Base-by-base conservation (phyloP, 2,797 vertebrate species). In the Podarcis siculus region DNA sequence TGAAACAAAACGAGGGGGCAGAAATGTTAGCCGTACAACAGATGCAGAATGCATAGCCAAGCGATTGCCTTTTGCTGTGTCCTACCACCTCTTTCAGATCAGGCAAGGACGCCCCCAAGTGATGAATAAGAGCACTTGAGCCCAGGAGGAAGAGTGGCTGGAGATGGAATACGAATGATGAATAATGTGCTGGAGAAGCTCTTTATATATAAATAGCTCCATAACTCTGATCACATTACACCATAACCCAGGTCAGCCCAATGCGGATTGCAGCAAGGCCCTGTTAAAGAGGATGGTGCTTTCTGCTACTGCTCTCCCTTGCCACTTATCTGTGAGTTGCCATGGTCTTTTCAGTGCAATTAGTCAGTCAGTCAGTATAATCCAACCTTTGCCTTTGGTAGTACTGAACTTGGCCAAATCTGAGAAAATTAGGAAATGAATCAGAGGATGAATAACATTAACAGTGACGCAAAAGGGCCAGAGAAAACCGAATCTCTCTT, bases 371-470 rank as follows among this genome's bases (percentile, higher is more conserved):
- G 39, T 88, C 73, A n/a, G 83, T 84, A 83, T 78, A 49, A 90
- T 92, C 80, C 88, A 6, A 4, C 42, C 87, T 85, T 80, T 86
- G 78, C 39, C 0, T 86, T 90, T 79, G 49, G 32, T 77, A 92
- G 61, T 30, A 82, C 86, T 55, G 89, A 89, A 73, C 75, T 89
- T 82, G 91, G 78, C 2, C 82, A 92, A 32, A 79, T 35, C 8
- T 25, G 75, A 58, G 71, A 86, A 93, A 91, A 95, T 90, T 85
- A 92, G 79, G 88, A 90, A 86, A 92, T 95, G 88, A 95, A 93
- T 92, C 94, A 94, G 35, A 89, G 17, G 42, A 78, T 71, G 27
- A 83, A 3, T 87, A 55, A 64, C 91, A 91, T 92, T 90, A 91
- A 91, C 85, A 78, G 89, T 87, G 69, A 91, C 80, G 23, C 67